Conservation (phyloP, 23 tunicate species). For the Clavelina lepadiformis region DNA sequence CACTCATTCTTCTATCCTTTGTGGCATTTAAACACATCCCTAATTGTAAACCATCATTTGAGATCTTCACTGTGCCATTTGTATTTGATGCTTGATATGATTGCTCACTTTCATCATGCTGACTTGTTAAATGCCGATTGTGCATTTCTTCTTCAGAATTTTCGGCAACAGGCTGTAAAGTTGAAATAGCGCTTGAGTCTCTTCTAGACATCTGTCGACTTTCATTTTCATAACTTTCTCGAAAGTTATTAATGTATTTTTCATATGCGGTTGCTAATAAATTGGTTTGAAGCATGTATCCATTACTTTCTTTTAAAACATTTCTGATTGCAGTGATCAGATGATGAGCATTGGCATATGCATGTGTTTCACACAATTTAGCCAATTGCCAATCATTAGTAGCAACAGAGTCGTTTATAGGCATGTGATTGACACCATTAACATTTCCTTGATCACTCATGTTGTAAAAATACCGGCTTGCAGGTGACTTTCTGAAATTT, state of each 20-base stretch:
- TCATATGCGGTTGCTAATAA: slow-evolving; percentile 7
- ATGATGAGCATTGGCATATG: slow-evolving; percentile 42
- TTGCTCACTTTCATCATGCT: not conserved
- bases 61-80: too few relatives aligned
- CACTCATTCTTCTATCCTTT: slow-evolving; percentile 30
- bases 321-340: slow-evolving; percentile 38
- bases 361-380: slow-evolving; percentile 53
- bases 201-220: not conserved
- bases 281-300: slow-evolving; percentile 4
- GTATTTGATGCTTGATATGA: too few relatives aligned
- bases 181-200: not conserved
- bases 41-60: too few relatives aligned
- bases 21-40: not conserved
- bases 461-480: too few relatives aligned
- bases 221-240: slow-evolving; percentile 14
- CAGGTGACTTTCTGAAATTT: too few relatives aligned
- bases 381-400: slow-evolving; percentile 19
- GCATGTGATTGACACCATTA: too few relatives aligned
- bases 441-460: too few relatives aligned
- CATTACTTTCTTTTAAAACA: not conserved
- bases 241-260: slow-evolving; percentile 21
- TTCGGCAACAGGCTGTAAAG: slow-evolving; percentile 14
- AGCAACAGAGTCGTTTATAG: too few relatives aligned
- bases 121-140: too few relatives aligned
- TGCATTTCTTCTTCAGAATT: slow-evolving; percentile 11